Percentiles rank a stretch among this genome's conserved stretches.
These are phyloP conservation scores for Microctonus hyperodae DNA, from an alignment of 2,888 invertebrate species.

Conservation along the genomic window DNA sequence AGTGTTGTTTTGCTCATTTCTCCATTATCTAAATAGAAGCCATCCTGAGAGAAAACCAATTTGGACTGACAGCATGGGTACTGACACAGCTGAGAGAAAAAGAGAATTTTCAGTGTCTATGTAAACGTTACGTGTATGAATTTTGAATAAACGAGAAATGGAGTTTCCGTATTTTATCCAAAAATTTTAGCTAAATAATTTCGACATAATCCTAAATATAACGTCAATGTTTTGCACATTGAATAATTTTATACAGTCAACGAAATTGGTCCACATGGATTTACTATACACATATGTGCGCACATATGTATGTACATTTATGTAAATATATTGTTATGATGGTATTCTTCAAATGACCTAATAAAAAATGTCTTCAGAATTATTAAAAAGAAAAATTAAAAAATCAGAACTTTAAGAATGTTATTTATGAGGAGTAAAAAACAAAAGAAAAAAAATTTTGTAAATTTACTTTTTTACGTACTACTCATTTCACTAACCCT, in stretches of 20 bases:
- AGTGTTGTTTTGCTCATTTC: background rate
- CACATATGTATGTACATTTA: too few species aligned
- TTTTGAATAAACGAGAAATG: background rate
- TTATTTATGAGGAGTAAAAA: too few species aligned
- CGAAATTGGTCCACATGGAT: background rate
- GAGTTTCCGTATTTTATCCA: background rate
- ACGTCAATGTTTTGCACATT: background rate
- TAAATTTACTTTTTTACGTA: too few species aligned
- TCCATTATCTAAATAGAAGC: background rate
- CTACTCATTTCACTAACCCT: too few species aligned
- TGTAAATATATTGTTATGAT: too few species aligned
- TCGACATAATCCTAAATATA: background rate
- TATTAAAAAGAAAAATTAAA: too few species aligned
- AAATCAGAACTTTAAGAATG: too few species aligned
- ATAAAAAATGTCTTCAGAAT: too few species aligned
- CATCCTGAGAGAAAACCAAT: background rate
- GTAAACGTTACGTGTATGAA: background rate
- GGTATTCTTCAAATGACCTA: too few species aligned
- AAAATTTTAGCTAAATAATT: background rate
- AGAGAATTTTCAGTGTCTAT: background rate
- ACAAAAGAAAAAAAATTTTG: too few species aligned
- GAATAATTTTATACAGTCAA: background rate
- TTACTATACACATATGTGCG: too few species aligned
- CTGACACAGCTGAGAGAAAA: background rate
- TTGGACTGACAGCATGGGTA: background rate